Base-by-base conservation (phyloP, 2,113 vertebrate genomes). In the Lagenorhynchus albirostris region DNA sequence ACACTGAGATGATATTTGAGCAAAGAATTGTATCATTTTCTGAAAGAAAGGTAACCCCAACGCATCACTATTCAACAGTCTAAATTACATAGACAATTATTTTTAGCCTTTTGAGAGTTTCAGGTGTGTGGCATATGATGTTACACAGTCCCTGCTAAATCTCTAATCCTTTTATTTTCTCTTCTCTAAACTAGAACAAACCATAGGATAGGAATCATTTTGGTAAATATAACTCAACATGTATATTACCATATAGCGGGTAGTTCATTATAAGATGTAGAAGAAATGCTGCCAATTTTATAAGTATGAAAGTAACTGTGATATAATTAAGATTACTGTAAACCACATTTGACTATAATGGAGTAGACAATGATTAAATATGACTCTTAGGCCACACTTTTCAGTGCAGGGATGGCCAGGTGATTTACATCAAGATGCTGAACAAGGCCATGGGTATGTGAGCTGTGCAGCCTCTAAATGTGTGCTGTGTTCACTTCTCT, bases 31-130 rank as follows among this genome's bases (percentile, higher is more conserved):
- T 33, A 62, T 94, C 31, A 9, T 71, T 90, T 92, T 95, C 55
- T 95, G 47, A 82, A 92, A 68, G 15, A n/a, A 74, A 38, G 4
- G 4, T 60, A 62, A 74, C 26, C 23, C 90, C 15, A 60, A 76
- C 1, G 29, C 1, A 86, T 63, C 21, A 71, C 44, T 76, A 44
- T 74, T 91, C 80, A 80, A 80, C 41, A 70, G 17, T 68, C 36
- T 81, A 85, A 89, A 3, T 88, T 84, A 79, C 31, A 14, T 17
- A 44, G n/a, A 68, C 7, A 63, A 31, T 81, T 83, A 94, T 23
- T 73, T 85, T 97, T 91, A 95, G 10, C 3, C 67, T 96, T 63
- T 90, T 71, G 38, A 73, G 31, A 83, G 20, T 73, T 94, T 89
- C n/a, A 89, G 41, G 62, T 82, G 1, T 89, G 5, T 44, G 6